Conservation (phyloP, 1,140 invertebrate species). For the Drosophila seguyi region DNA sequence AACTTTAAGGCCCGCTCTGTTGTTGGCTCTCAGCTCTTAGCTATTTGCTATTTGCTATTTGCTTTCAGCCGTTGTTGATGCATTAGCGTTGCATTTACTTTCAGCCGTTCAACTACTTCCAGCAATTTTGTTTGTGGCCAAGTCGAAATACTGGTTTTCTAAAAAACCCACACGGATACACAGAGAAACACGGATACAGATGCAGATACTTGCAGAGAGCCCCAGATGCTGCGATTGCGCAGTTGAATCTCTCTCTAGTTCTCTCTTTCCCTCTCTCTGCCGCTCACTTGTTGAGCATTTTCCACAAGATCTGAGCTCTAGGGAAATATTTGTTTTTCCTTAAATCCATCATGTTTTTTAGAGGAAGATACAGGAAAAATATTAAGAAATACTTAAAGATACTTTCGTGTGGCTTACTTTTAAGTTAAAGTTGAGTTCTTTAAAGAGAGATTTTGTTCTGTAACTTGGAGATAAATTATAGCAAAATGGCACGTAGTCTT, state of each 20-base stretch:
- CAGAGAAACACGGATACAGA: conserved; percentile 6
- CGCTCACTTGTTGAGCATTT: conserved; percentile 42
- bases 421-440: not conserved
- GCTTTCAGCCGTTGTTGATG: conserved; percentile 31
- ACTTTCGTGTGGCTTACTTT: not conserved
- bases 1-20: conserved; percentile 61
- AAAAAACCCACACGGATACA: conserved; percentile 60
- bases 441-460: not conserved
- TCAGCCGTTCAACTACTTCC: conserved; percentile 45
- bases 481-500: not conserved
- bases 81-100: conserved; percentile 61
- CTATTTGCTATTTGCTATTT: conserved; percentile 23
- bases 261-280: not conserved
- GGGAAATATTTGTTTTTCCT: conserved; percentile 23
- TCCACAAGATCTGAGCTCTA: conserved; percentile 14
- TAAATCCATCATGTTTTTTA: conserved; percentile 46
- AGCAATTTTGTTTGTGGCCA: conserved; percentile 37
- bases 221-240: conserved; percentile 65
- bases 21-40: not conserved
- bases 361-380: not conserved
- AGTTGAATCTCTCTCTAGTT: conserved; percentile 2
- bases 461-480: not conserved
- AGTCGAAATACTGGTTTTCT: conserved; percentile 78
- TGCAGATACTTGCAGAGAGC: conserved; percentile 12
- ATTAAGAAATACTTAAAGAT: too few relatives aligned